These are phyloP conservation scores for Luperina testacea DNA, from an alignment of 2,888 invertebrate genomes.

Conservation along the genomic window DNA sequence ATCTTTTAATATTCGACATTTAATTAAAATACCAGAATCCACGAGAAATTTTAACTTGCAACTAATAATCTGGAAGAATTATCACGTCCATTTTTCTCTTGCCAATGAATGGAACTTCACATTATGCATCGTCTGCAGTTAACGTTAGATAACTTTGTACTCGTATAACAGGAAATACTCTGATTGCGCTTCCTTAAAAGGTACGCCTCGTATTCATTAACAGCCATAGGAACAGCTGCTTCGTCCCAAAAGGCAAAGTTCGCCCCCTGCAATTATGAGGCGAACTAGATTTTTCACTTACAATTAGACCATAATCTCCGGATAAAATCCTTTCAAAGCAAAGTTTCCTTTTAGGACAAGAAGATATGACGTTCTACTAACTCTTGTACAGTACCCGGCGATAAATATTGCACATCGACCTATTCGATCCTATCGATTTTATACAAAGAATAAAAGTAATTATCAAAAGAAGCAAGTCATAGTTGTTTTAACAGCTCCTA, in stretches of 20 bases:
- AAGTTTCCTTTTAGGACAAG: not conserved
- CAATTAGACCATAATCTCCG: slow-evolving; percentile 7
- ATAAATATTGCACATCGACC: no score
- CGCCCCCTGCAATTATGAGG: slow-evolving; percentile 13
- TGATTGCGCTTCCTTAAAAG: slow-evolving; percentile 43
- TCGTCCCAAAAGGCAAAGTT: slow-evolving; percentile 30
- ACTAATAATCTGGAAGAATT: not conserved
- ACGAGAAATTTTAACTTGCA: not conserved
- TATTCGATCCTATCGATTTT: no score
- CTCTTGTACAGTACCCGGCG: no score
- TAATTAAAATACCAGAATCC: not conserved
- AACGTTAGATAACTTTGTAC: slow-evolving; percentile 24
- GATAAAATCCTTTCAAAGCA: not conserved
- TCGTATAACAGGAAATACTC: slow-evolving; percentile 32
- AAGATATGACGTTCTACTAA: not conserved
- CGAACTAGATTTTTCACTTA: slow-evolving; percentile 33
- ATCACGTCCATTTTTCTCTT: not conserved
- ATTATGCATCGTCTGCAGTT: slow-evolving; percentile 14
- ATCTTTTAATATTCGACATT: not conserved
- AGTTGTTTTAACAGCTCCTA: no score
- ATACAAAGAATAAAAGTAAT: no score
- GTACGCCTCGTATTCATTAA: slow-evolving; percentile 38
- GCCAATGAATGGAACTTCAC: not conserved
- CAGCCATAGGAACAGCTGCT: slow-evolving; percentile 33
- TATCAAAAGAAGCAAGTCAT: no score